phyloP scores from a whole-genome alignment of 2,797 vertebrate genomes.

The Hydrophis major region DNA sequence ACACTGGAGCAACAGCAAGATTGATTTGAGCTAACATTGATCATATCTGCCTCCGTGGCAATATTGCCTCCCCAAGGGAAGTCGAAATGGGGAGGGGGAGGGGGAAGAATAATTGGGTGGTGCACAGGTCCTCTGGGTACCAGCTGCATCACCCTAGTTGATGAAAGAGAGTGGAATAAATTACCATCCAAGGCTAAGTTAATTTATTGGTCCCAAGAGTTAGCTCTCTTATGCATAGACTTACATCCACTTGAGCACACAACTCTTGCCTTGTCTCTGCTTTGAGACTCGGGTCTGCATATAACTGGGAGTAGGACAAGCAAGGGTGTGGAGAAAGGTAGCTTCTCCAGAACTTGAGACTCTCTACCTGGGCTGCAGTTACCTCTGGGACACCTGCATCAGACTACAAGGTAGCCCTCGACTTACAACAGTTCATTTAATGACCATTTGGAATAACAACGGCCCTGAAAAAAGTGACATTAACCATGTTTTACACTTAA shows the following conservation, averaged over 20 bases:
- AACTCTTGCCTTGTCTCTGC: background rate
- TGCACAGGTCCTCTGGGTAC: background rate
- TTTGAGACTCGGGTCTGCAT: background rate
- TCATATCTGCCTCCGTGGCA: constrained; percentile 37
- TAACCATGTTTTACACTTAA: background rate
- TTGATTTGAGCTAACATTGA: constrained; percentile 53
- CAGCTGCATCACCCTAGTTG: background rate
- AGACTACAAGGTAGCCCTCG: background rate
- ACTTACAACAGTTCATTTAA: background rate
- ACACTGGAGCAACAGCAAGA: constrained; percentile 63
- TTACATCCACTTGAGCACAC: background rate
- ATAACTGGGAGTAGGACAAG: background rate
- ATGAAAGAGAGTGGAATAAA: background rate
- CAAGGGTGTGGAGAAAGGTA: too few relatives aligned
- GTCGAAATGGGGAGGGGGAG: background rate
- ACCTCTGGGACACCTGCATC: background rate
- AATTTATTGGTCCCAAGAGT: background rate
- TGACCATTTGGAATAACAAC: background rate
- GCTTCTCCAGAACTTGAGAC: background rate
- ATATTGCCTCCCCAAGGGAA: constrained; percentile 15
- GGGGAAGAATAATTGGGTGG: constrained; percentile 1
- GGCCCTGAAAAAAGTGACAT: background rate
- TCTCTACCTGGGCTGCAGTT: background rate
- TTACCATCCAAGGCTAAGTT: background rate
- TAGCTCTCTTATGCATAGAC: background rate